Evolutionary conservation across 2,113 vertebrate genomes (phyloP).

Genomic region (Fregetta grallaria): DNA sequence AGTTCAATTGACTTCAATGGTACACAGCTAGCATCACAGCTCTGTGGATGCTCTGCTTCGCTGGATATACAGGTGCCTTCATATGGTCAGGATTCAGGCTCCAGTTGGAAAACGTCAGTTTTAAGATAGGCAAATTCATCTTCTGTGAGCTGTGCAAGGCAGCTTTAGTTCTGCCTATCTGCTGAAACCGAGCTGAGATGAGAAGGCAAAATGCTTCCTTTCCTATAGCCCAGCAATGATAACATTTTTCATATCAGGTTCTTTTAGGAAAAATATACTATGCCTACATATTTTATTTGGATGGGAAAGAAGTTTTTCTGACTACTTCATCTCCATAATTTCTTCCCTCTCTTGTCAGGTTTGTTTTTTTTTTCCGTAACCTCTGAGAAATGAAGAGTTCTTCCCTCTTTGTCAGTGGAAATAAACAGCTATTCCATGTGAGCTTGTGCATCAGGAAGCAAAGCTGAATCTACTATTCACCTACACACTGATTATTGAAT

Average conservation of each 20-base stretch:
- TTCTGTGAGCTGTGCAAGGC: background rate
- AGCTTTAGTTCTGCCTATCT: background rate
- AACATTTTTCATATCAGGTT: background rate
- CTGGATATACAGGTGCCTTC: background rate
- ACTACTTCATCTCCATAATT: background rate
- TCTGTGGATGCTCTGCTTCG: background rate
- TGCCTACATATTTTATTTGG: background rate
- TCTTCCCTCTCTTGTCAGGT: background rate
- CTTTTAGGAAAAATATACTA: background rate
- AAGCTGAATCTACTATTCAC: background rate
- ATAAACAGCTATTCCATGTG: background rate
- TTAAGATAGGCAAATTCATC: background rate
- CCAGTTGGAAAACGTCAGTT: background rate
- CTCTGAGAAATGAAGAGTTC: background rate
- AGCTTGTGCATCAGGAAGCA: background rate
- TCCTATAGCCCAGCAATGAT: background rate
- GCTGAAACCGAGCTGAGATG: background rate
- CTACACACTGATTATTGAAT: background rate
- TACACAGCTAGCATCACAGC: background rate
- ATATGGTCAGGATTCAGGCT: background rate
- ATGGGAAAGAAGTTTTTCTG: background rate
- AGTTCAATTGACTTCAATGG: background rate
- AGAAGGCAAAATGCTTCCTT: slow-evolving; percentile 24
- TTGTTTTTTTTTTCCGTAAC: background rate
- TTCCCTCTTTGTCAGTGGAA: background rate